These are phyloP conservation scores for Netelia fuscicornis DNA, from an alignment of 2,888 invertebrate species.

Conservation along the genomic window DNA sequence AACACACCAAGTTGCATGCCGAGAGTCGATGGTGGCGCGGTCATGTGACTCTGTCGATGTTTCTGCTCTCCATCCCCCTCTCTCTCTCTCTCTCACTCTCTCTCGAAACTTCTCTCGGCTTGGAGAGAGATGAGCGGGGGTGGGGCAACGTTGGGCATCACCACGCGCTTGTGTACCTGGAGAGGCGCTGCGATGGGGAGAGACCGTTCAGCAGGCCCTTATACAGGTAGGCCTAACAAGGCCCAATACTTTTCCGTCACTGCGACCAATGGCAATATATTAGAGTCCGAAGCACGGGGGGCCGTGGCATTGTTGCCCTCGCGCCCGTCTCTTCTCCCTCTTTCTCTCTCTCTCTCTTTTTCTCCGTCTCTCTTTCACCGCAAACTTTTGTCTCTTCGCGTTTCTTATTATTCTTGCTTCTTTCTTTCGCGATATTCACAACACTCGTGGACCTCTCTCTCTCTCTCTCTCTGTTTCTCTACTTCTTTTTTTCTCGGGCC, in stretches of 20 bases:
- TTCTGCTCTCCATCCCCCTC: background rate
- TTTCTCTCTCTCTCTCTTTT: constrained; percentile 37
- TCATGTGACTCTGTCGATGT: constrained; percentile 30
- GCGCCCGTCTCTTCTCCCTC: constrained; percentile 63
- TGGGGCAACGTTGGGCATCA: constrained; percentile 52
- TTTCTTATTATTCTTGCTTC: constrained; percentile 78
- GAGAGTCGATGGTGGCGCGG: constrained; percentile 53
- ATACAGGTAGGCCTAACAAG: constrained; percentile 84
- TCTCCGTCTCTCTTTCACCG: constrained; percentile 69
- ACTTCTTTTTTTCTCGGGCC: constrained; percentile 35
- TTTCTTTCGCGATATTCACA: constrained; percentile 65
- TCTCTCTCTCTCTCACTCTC: background rate
- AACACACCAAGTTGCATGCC: constrained; percentile 68
- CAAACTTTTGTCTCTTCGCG: constrained; percentile 79
- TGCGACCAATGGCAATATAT: constrained; percentile 82
- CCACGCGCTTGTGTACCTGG: background rate
- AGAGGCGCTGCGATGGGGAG: constrained; percentile 11
- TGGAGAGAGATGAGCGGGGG: constrained; percentile 57
- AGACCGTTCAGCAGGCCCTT: constrained; percentile 77
- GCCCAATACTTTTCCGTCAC: constrained; percentile 83
- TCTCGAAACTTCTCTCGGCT: background rate
- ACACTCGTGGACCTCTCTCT: constrained; percentile 83
- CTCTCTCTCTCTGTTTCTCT: constrained; percentile 78
- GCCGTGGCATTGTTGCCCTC: constrained; percentile 81
- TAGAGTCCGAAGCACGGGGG: constrained; percentile 83